phyloP scores from a whole-genome alignment of 2,113 vertebrate species.

The Serranochromis macrocephalus region DNA sequence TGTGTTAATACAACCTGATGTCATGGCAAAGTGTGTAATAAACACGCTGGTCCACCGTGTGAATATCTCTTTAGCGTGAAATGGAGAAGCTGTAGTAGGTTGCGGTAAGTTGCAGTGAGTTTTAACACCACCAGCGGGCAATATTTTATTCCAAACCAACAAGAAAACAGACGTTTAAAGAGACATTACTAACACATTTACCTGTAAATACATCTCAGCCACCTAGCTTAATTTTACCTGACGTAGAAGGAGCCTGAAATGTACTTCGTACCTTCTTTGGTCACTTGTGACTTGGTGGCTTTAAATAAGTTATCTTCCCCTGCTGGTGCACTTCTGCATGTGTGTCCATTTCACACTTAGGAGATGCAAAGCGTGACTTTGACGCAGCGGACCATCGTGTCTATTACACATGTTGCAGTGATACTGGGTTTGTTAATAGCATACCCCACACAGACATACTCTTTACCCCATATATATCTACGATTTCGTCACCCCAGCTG shows the following conservation, averaged over 20 bases:
- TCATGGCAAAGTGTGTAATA: neutral
- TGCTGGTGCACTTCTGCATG: neutral
- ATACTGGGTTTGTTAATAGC: neutral
- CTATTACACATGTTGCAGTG: neutral
- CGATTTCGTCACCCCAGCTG: rapidly evolving
- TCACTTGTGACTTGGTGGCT: neutral
- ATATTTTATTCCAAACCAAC: neutral
- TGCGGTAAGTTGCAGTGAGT: neutral
- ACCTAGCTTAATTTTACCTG: neutral
- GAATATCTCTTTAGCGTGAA: neutral
- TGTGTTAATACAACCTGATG: neutral
- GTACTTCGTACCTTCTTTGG: neutral
- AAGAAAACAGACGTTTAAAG: neutral
- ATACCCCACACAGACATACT: neutral
- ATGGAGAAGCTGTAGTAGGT: neutral
- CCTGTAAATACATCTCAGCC: neutral
- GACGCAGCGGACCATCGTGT: neutral
- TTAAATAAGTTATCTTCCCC: neutral
- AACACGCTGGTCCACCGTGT: neutral
- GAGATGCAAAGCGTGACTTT: neutral
- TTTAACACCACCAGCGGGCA: neutral
- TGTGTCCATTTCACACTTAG: neutral
- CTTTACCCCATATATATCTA: neutral
- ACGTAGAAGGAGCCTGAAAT: neutral
- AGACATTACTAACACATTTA: neutral